phyloP scores from a whole-genome alignment of 2,888 invertebrate genomes.

The Lasioglossum pauxillum region DNA sequence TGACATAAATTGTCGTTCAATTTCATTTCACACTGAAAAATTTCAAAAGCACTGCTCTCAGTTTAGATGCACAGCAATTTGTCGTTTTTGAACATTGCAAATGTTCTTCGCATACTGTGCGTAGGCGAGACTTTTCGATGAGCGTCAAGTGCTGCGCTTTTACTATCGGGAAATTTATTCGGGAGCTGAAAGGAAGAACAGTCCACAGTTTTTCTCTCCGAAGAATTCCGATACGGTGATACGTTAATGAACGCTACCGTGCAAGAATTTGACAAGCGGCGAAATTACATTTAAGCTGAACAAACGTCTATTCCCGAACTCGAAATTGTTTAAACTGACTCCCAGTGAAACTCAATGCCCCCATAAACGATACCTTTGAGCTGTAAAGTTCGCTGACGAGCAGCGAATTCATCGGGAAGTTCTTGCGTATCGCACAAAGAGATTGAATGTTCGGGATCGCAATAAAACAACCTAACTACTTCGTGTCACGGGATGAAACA shows the following conservation, averaged over 20 bases:
- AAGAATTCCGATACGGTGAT: neutral
- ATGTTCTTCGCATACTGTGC: no score
- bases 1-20: neutral
- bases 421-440: neutral
- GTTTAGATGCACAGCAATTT: neutral
- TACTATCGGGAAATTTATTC: neutral
- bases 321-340: neutral
- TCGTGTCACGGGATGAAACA: neutral
- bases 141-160: neutral
- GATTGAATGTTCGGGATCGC: neutral
- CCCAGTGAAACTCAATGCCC: no score
- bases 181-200: neutral
- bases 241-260: neutral
- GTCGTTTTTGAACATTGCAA: no score
- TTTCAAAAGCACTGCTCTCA: neutral
- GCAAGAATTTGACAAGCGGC: neutral
- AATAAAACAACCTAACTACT: neutral
- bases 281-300: neutral
- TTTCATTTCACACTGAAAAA: neutral
- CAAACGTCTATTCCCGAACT: neutral
- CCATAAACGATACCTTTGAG: neutral
- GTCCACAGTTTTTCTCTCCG: neutral
- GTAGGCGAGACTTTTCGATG: neutral
- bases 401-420: neutral
- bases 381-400: neutral